phyloP scores from a whole-genome alignment of 2,797 vertebrate genomes.

The Acestrorhynchus altus region DNA sequence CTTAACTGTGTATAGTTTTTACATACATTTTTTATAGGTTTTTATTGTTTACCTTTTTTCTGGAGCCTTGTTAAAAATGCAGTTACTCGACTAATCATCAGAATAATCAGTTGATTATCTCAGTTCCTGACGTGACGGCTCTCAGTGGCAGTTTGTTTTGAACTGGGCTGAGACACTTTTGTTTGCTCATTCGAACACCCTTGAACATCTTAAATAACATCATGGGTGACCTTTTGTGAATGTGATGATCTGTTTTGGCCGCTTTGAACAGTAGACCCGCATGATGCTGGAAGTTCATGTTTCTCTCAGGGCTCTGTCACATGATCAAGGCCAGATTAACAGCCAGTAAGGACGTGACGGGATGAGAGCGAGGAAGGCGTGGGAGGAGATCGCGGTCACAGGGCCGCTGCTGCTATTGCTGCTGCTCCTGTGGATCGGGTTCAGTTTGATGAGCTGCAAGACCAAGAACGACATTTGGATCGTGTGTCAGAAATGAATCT shows the following conservation, averaged over 20 bases:
- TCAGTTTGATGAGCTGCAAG: background rate
- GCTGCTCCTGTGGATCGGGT: background rate
- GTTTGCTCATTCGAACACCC: constrained; percentile 55
- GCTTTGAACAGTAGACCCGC: constrained; percentile 59
- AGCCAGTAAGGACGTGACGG: constrained; percentile 69
- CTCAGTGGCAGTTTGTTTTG: background rate
- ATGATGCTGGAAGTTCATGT: constrained; percentile 70
- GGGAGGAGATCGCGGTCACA: constrained; percentile 26
- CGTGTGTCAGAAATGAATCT: no score
- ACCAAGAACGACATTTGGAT: no score
- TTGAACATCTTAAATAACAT: constrained; percentile 66
- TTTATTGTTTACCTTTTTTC: no score
- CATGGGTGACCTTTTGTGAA: constrained; percentile 62
- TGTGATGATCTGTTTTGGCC: constrained; percentile 59
- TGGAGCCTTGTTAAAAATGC: no score
- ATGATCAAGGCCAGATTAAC: constrained; percentile 71
- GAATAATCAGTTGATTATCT: no score
- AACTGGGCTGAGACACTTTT: constrained; percentile 6
- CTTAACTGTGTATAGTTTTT: no score
- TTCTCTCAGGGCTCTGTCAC: constrained; percentile 67
- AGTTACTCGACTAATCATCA: no score
- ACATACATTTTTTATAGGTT: no score
- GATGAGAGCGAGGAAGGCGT: constrained; percentile 33
- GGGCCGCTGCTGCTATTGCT: background rate
- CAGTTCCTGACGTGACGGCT: background rate